Base-by-base conservation (phyloP, 2,888 invertebrate genomes). In the Agonopterix arenella region DNA sequence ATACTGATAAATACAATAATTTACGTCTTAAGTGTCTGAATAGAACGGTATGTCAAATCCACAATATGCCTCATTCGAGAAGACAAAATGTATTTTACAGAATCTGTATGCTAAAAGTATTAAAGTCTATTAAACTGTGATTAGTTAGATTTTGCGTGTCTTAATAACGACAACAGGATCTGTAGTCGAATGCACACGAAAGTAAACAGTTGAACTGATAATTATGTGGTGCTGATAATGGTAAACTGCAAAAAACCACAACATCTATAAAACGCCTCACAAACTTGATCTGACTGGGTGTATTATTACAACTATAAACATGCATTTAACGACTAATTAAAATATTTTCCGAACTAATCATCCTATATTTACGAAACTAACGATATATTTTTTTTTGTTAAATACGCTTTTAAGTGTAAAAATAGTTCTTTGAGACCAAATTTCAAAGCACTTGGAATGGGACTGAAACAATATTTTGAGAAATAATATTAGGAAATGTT, bases 261-360 rank as follows among this genome's bases (percentile, higher is more conserved):
- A 75, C 67, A 68, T 58, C 59, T 62, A 65, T 56, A 47, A 57
- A 68, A 65, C 67, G 61, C 64, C 66, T 69, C 65, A 68, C 72
- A 68, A 43, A 70, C 62, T 63, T 59, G 65, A 64, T 11, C 67
- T 61, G 64, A 73, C 61, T 79, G 68, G 71, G 70, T 71, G 73
- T 74, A 64, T 72, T 28, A 74, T 79, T 82, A 84, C 71, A 77
- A 72, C 84, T 85, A 86, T 74, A 72, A 77, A 80, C 84, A 85
- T 84, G 84, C 81, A 86, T 80, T 84, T 83, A 83, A 82, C 69
- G 63, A 73, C 82, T 84, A 84, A 79, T 83, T 86, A 84, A 84
- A 85, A 84, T 85, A 85, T 79, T 73, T 70, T 80, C 70, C 80
- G 61, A 75, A 77, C 84, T 83, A 85, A 84, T 72, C 68, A 68